Evolutionary conservation across 2,113 vertebrate species (phyloP), one percentile per base, ranked within the genome.

Genomic region (Melanocharis versteri): DNA sequence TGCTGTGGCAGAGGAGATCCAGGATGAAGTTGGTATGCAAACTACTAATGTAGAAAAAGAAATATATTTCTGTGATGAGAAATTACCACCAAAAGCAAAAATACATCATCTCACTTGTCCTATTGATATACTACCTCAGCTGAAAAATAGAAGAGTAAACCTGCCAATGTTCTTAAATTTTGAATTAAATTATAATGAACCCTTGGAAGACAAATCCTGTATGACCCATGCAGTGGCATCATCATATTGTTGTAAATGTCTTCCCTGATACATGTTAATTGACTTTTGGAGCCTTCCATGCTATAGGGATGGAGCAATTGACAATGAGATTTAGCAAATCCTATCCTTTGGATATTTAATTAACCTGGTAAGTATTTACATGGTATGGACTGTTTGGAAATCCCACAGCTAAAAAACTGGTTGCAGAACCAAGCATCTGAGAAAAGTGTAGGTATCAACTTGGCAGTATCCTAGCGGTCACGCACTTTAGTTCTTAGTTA

Each of bases 11-110:
- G 99, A 99, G 50, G 99, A 99, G 73, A 99, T 99, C 97, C 99
- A 99, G 96, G 99, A 99, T 94, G 99, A 99, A 99, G 99, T 99
- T 6, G 99, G 99, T 99, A 98, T 98, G 99, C 95, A 81, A 71
- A 65, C 40, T 71, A 1, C 44, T 86, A 42, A 69, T 70, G 5
- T 12, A 57, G 18, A 68, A 72, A 93, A 92, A 57, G 8, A n/a
- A 5, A 83, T 60, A 15, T 42, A 45, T n/a, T 88, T 85, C 30
- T 86, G 18, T 85, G 26, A 53, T 76, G 27, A 83, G 28, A 87
- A 90, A 37, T 47, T 45, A 28, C 18, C 27, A 64, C 19, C 42
- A 60, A 39, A 80, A 83, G 37, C 51, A 83, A 70, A 93, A 80
- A 62, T 40, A 28, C 1, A n/a, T 18, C 7, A n/a, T 86, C 76